Percentiles rank a stretch among this genome's conserved stretches.
Conservation (phyloP, 1,140 invertebrate species). For the Homalodisca vitripennis region DNA sequence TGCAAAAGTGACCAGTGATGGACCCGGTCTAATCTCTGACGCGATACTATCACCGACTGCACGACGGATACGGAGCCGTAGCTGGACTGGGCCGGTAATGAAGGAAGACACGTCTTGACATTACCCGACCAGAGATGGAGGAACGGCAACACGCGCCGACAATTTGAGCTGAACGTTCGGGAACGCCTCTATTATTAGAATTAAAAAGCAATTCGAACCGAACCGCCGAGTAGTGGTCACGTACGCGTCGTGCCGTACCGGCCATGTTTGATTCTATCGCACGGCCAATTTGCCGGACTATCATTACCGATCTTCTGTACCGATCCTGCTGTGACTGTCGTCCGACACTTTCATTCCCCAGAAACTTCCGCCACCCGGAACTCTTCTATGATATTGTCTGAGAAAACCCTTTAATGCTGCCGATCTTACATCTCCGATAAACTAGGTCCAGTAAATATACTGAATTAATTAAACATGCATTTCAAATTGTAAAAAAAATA, state of each 20-base stretch:
- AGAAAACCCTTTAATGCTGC: too few relatives aligned
- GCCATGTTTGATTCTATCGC: constrained; percentile 29
- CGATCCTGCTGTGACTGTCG: constrained; percentile 30
- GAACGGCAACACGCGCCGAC: constrained; percentile 2
- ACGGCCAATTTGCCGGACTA: background rate
- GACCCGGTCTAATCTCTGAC: too few relatives aligned
- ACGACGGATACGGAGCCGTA: background rate
- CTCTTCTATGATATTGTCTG: too few relatives aligned
- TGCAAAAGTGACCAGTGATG: too few relatives aligned
- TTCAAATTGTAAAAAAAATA: too few relatives aligned
- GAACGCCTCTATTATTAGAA: constrained; percentile 26
- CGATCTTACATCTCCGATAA: too few relatives aligned
- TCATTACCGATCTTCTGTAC: background rate
- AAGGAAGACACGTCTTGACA: constrained; percentile 12
- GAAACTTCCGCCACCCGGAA: background rate
- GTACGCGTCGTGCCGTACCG: constrained; percentile 12
- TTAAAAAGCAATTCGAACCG: constrained; percentile 28
- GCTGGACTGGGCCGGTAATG: background rate
- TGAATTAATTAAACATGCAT: too few relatives aligned
- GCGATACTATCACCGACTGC: too few relatives aligned
- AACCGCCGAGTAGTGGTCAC: constrained; percentile 20
- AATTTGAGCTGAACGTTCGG: constrained; percentile 21
- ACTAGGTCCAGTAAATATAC: too few relatives aligned
- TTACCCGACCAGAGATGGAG: too few relatives aligned
- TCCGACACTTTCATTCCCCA: constrained; percentile 23